These are phyloP conservation scores for Mesorhabditis spiculigera DNA, from an alignment of 2,888 invertebrate species.

Conservation along the genomic window DNA sequence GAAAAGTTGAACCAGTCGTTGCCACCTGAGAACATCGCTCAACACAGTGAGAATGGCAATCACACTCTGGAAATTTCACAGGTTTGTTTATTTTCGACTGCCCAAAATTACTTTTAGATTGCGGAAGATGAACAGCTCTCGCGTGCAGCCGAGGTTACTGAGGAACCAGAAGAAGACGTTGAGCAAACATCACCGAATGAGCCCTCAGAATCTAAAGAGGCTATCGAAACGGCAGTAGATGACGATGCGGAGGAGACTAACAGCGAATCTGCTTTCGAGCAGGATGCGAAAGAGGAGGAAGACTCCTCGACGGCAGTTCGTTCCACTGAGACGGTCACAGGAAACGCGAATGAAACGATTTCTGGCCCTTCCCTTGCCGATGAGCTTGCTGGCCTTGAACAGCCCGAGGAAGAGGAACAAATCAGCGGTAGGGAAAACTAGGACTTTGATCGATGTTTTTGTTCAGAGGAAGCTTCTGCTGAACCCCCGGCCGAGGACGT, in stretches of 20 bases:
- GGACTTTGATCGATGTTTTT: too few relatives aligned
- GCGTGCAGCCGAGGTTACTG: conserved; percentile 4
- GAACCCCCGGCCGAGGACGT: too few relatives aligned
- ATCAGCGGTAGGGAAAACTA: too few relatives aligned
- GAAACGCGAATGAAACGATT: not conserved
- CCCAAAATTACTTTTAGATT: too few relatives aligned
- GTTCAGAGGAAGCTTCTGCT: too few relatives aligned
- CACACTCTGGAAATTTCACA: too few relatives aligned
- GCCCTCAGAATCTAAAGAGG: not conserved
- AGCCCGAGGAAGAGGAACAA: conserved; percentile 9
- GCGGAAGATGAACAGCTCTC: not conserved
- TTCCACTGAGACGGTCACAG: not conserved
- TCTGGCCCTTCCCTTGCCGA: not conserved
- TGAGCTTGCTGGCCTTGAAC: conserved; percentile 1
- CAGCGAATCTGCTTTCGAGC: not conserved
- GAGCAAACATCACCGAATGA: conserved; percentile 7
- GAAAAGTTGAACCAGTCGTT: too few relatives aligned
- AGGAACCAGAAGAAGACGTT: conserved; percentile 10
- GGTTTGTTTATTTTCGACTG: too few relatives aligned
- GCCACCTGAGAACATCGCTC: too few relatives aligned
- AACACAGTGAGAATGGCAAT: too few relatives aligned
- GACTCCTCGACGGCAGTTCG: not conserved
- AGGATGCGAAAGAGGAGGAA: not conserved
- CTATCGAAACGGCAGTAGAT: conserved; percentile 6
- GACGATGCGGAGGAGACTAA: not conserved